Conservation (phyloP, 2,888 invertebrate genomes). For the Epinotia bilunana region DNA sequence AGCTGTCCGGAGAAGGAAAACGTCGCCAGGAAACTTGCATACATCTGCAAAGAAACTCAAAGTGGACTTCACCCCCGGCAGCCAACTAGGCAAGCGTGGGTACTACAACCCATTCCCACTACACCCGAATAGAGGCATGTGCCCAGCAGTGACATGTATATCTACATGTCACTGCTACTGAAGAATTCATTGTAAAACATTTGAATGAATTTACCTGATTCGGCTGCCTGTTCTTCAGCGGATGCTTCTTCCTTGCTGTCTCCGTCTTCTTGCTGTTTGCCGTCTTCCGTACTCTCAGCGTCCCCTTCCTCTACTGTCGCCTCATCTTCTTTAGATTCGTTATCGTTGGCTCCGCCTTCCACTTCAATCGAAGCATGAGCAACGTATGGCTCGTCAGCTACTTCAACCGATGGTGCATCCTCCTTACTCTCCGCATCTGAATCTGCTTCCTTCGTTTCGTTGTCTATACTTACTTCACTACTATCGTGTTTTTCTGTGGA, state of each 20-base stretch:
- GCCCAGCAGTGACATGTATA: background rate
- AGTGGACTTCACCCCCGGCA: no score
- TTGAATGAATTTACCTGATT: constrained; percentile 63
- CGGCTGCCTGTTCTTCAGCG: constrained; percentile 78
- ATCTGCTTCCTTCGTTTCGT: constrained; percentile 74
- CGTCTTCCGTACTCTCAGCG: constrained; percentile 66
- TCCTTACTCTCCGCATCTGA: constrained; percentile 67
- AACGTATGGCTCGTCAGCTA: constrained; percentile 80
- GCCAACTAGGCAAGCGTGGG: background rate
- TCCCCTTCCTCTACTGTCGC: constrained; percentile 59
- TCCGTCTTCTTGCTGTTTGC: constrained; percentile 51
- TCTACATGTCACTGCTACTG: no score
- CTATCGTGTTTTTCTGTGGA: constrained; percentile 81
- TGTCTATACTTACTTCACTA: constrained; percentile 78
- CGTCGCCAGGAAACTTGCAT: no score
- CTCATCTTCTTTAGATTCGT: constrained; percentile 74
- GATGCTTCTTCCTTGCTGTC: constrained; percentile 74
- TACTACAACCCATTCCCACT: background rate
- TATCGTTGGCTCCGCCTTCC: constrained; percentile 63
- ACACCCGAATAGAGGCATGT: background rate
- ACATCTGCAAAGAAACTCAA: no score
- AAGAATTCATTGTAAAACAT: background rate
- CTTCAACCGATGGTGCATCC: constrained; percentile 73
- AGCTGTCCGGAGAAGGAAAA: no score
- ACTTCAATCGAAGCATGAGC: constrained; percentile 78